Evolutionary conservation across 2,113 vertebrate genomes (phyloP), one percentile per base, ranked within the genome.

Genomic region (Periophthalmodon schlosseri): DNA sequence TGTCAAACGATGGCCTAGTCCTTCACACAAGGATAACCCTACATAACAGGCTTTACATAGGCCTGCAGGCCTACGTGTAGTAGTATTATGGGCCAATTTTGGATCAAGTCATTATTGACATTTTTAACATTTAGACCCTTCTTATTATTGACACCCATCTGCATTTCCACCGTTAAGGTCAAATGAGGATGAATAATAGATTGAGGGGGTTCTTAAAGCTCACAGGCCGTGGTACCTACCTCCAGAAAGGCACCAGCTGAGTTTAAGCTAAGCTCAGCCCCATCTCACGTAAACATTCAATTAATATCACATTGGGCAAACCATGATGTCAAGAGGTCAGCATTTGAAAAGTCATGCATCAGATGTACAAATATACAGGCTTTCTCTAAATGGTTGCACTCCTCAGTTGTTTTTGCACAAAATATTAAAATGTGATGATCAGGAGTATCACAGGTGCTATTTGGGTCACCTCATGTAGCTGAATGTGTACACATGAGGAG

Each of bases 131-230:
- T 54, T n/a, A 20, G 52, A n/a, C 20, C 86, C 71, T 75, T 84
- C 84, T 89, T 84, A 87, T 91, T 91, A 87, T 89, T 88, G 74
- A 85, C 86, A 78, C 23, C 70, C 73, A 90, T 93, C 91, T 90
- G 90, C 91, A 89, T 91, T 93, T 87, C 89, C 87, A 87, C 90
- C 88, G 92, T 91, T 91, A 91, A 93, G 93, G 93, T 94, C 93
- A 94, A 92, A 88, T 54, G 74, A 81, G 78, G 80, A 83, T 94
- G 90, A 94, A 94, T 94, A 93, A 94, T 87, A 92, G 87, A 93
- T 93, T 76, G 85, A 85, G 90, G 79, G 85, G 86, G 77, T 83
- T 88, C 83, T 92, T 86, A 86, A 44, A 85, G 87, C 90, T 83
- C 88, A 77, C 84, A 89, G 90, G 82, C 80, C 81, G 67, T 44